Percentiles rank a stretch among this genome's conserved stretches.
phyloP scores from a whole-genome alignment of 2,113 vertebrate genomes.

The Leucosticte australis region DNA sequence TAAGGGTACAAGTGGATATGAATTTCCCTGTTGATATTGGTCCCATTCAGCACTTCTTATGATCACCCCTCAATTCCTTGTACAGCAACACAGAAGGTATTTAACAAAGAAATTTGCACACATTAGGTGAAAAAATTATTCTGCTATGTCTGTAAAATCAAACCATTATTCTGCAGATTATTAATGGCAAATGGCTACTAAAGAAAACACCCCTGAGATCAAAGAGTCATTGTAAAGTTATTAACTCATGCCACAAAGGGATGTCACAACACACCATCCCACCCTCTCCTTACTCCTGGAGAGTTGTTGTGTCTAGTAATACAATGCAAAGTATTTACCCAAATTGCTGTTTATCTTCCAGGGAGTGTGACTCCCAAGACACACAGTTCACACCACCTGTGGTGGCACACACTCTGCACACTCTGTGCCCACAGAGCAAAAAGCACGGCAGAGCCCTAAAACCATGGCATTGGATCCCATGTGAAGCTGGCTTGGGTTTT shows the following conservation, averaged over 20 bases:
- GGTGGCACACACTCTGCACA: background rate
- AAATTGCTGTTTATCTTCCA: background rate
- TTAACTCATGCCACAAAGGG: background rate
- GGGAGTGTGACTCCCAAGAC: background rate
- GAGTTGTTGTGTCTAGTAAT: accelerated
- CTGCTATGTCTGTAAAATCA: background rate
- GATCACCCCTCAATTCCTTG: background rate
- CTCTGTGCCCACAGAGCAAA: too few species aligned
- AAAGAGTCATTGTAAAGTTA: background rate
- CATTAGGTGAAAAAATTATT: background rate
- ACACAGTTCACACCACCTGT: accelerated
- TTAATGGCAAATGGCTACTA: background rate
- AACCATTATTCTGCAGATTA: background rate
- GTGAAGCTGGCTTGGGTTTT: background rate
- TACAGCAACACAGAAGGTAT: accelerated
- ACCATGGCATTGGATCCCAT: accelerated
- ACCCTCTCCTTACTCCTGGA: background rate
- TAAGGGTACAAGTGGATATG: background rate
- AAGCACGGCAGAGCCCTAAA: background rate
- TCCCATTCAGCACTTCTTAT: background rate
- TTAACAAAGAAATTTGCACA: background rate
- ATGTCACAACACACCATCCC: background rate
- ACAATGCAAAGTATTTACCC: background rate
- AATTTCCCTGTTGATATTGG: background rate
- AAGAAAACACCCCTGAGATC: background rate